Evolutionary conservation across 2,888 invertebrate species (phyloP), one percentile per base, ranked within the genome.

Genomic region (Drosophila robusta): DNA sequence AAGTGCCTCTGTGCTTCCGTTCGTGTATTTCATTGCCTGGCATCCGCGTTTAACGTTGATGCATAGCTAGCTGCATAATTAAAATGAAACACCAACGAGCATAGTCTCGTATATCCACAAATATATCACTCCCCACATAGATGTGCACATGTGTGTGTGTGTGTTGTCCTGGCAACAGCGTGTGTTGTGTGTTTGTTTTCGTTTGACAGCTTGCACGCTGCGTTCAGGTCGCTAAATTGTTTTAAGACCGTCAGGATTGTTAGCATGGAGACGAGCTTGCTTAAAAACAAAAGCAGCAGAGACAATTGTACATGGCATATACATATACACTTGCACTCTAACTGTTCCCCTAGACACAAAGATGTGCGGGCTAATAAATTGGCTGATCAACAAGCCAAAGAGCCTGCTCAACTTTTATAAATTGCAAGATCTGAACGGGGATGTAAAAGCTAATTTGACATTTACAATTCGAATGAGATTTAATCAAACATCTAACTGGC

Each of bases 21-120:
- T 76, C 72, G 56, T 75, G 78, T 75, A 71, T 83, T 85, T 81
- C 77, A 85, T 85, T 87, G 82, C 81, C 73, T 75, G 81, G 82
- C 85, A 79, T 87, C 85, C 81, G 76, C 78, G 79, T 85, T 85
- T 81, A 87, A 81, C 74, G 71, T 81, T 71, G 85, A 81, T 87
- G 85, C 79, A 82, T 78, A 47, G 70, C 87, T 70, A 78, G 78
- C 64, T 80, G 88, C 87, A 88, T 85, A 85, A 88, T 86, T 88
- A 85, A 85, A 82, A 70, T 55, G 68, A 73, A 79, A 78, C 69
- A 45, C 49, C 49, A 60, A 60, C 74, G 24, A 52, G 60, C 46
- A 47, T 26, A 45, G 61, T 32, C 42, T 34, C 39, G 8, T 49
- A 46, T 41, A 66, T 50, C 26, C 57, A 70, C 57, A 56, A 41